These are phyloP conservation scores for Lasaia peninsularis DNA, from an alignment of 1,140 invertebrate species.

Conservation along the genomic window DNA sequence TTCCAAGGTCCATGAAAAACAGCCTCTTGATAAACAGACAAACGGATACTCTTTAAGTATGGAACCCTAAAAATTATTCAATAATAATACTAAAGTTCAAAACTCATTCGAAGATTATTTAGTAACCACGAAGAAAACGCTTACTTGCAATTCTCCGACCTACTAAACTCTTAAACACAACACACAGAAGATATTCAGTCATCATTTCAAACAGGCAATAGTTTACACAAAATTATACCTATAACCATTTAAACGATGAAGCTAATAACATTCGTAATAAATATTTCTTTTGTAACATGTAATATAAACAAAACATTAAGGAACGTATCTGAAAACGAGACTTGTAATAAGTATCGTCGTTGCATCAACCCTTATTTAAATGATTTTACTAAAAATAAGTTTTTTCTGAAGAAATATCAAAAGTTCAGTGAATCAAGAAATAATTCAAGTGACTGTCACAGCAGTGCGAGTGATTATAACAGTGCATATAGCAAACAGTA, in stretches of 20 bases:
- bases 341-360: conserved; percentile 26
- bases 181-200: too few species aligned
- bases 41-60: too few species aligned
- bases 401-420: conserved; percentile 36
- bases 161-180: too few species aligned
- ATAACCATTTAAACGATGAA: conserved; percentile 14
- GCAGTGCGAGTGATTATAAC: conserved; percentile 14
- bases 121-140: too few species aligned
- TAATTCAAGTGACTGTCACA: conserved; percentile 39
- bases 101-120: too few species aligned
- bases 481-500: conserved; percentile 28
- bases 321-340: conserved; percentile 34
- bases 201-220: too few species aligned
- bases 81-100: too few species aligned
- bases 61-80: too few species aligned
- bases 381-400: conserved; percentile 29
- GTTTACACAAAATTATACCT: background rate
- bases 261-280: conserved; percentile 23
- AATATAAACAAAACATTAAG: conserved; percentile 35
- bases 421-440: conserved; percentile 38
- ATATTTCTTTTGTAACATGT: conserved; percentile 28
- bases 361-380: conserved; percentile 3
- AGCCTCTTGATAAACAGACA: too few species aligned
- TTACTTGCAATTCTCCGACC: too few species aligned
- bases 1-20: too few species aligned